phyloP scores from a whole-genome alignment of 30 jellyfish, hydroid and myxozoan genomes.

The Mastigias papua region DNA sequence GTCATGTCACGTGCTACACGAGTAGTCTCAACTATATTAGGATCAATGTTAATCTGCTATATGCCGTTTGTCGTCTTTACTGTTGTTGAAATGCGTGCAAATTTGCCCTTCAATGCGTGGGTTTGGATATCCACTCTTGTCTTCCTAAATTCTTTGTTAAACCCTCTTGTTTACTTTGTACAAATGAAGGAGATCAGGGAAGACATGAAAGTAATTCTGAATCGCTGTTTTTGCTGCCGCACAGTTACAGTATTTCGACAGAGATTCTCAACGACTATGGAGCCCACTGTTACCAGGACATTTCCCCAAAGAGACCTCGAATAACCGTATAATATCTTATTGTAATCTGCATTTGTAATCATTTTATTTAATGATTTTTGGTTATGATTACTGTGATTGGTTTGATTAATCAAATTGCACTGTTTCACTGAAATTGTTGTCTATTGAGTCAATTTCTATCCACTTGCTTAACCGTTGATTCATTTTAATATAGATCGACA shows the following conservation, averaged over 20 bases:
- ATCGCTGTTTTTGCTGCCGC: constrained; percentile 31
- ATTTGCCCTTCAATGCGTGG: constrained; percentile 63
- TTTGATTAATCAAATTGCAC: no score
- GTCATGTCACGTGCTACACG: constrained; percentile 51
- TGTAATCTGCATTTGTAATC: no score
- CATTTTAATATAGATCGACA: no score
- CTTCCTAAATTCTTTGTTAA: constrained; percentile 22
- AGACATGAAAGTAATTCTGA: constrained; percentile 15
- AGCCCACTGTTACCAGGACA: background rate
- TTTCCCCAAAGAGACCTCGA: no score
- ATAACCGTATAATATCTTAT: no score
- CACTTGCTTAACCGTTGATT: no score
- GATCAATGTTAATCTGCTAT: constrained; percentile 52
- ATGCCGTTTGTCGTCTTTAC: constrained; percentile 44
- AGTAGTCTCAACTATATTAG: constrained; percentile 36
- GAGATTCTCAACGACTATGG: constrained; percentile 5
- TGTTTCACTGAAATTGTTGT: no score
- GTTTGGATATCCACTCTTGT: constrained; percentile 55
- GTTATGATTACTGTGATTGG: no score
- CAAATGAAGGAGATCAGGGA: constrained; percentile 57
- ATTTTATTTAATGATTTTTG: no score
- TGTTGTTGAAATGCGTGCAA: background rate
- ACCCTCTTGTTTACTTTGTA: constrained; percentile 34
- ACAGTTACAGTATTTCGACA: constrained; percentile 17
- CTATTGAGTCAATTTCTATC: no score